Base-by-base conservation (phyloP, 2,797 vertebrate species). In the Tachyglossus aculeatus region DNA sequence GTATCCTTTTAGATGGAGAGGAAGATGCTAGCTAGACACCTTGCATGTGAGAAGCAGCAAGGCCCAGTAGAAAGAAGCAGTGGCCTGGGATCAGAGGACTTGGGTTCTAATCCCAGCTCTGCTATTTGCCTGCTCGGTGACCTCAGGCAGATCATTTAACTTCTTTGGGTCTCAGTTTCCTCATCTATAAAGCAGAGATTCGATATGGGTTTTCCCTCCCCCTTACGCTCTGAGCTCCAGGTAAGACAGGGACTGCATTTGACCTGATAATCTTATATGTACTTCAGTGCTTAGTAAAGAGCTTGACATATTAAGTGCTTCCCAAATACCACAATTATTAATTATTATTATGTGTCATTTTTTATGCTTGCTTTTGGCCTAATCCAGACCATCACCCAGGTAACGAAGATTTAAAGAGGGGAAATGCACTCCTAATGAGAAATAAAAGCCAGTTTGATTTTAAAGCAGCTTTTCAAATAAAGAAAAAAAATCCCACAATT, bases 401-500 rank as follows among this genome's bases (percentile, higher is more conserved):
- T 81, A 74, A 86, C 73, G 50, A 38, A 67, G 53, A 58, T 41
- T 38, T 69, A 69, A 43, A 61, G 50, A 65, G 74, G 65, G 75
- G 2, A 63, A 72, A 80, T 56, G 61, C 60, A 32, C 31, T 50
- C 52, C 51, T 36, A 38, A 54, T 81, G 75, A 11, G 19, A 64
- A 29, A 22, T 41, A 67, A 82, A 71, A 87, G 83, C 56, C 47
- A 10, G 52, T 55, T 70, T 68, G 71, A 77, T 77, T 79, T 64
- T 24, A 70, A 55, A 55, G 43, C 32, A 29, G 8, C 84, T 85
- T 83, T 82, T 52, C 74, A 76, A 82, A 84, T 59, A 52, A 66
- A 76, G 51, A 65, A 72, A 75, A 67, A 67, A 57, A 44, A 81
- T 84, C 77, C 86, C 72, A 63, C 81, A 77, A 39, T 66, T 67